Evolutionary conservation across 2,888 invertebrate species (phyloP), one percentile per base, ranked within the genome.

Genomic region (Scaptomyza caliginosa): DNA sequence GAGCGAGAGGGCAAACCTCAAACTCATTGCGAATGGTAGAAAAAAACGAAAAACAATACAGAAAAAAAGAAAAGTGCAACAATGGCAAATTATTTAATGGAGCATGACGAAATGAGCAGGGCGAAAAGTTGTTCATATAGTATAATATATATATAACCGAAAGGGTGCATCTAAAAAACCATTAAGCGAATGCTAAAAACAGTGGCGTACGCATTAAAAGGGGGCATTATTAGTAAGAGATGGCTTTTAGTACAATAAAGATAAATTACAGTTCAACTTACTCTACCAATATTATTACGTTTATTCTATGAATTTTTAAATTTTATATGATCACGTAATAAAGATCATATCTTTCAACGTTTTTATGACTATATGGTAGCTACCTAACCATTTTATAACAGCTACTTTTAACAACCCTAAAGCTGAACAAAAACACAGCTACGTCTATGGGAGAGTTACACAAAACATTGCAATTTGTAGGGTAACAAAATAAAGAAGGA

Each of bases 81-180:
- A 84, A 87, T 87, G 86, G 74, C 76, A 74, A 77, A 85, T 87
- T 76, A 69, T 73, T 87, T 84, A 84, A 84, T 84, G 88, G 86
- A 74, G 88, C 81, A 67, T 77, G 69, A 81, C 81, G 68, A 67
- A 81, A 72, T 74, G 71, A 80, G 64, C 58, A 45, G 66, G 51
- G 60, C 68, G 52, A 67, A 74, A n/a, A n/a, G n/a, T 57, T 81
- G 67, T 58, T 66, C 54, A 58, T 40, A 56, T 38, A n/a, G 26
- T 19, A 16, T 7, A 3, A 2, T 32, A 32, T 58, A n/a, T n/a
- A 13, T 13, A 6, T 50, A 26, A 42, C 45, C 39, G 60, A 76
- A 72, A 65, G 81, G 81, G 68, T 77, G 86, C 65, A 79, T 62
- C 59, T 36, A 28, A 40, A 40, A 64, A 39, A 16, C 26, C 13